Evolutionary conservation across 2,797 vertebrate species (phyloP), one percentile per base, ranked within the genome.

Genomic region (Hippoglossus hippoglossus): DNA sequence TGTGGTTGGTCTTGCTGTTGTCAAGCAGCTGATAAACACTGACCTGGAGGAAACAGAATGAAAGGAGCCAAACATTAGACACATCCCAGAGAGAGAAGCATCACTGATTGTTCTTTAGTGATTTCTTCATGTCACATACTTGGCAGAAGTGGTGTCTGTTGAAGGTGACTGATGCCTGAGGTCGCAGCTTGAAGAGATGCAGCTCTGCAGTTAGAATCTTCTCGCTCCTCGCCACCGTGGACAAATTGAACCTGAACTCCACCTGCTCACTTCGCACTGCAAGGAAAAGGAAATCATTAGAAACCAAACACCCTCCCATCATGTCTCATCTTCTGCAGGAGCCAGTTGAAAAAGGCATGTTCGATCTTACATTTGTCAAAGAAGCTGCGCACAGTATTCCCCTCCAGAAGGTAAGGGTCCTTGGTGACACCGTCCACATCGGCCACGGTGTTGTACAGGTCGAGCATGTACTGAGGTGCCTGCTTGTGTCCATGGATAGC

Each of bases 391-490:
- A 97, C 97, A 0, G 96, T 97, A 79, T 98, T 97, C 15, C 97
- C 97, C 77, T 95, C 94, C 82, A 97, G 89, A 5, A 97, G 77
- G 51, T 94, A 87, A 0, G 96, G 96, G 66, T 97, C 95, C 73
- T 95, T 97, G 81, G 96, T 97, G 66, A 97, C 94, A 0, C 96
- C 96, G 2, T 97, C 94, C 2, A 95, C 95, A 0, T 96, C 96
- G 1, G 97, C 96, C 0, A 97, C 95, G 0, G 95, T 95, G 90
- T 97, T 96, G 90, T 96, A 98, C 16, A 98, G 84, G 60, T 98
- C 96, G 12, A 98, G 91, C 97, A 97, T 98, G 89, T 97, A 98
- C 92, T 98, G 96, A 0, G 96, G 97, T 0, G 97, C 94, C 83
- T 96, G 93, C 79, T 95, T 96, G 89, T 91, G 82, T 25, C 89